Evolutionary conservation across 2,888 invertebrate genomes (phyloP).

Genomic region (Hybos culiciformis): DNA sequence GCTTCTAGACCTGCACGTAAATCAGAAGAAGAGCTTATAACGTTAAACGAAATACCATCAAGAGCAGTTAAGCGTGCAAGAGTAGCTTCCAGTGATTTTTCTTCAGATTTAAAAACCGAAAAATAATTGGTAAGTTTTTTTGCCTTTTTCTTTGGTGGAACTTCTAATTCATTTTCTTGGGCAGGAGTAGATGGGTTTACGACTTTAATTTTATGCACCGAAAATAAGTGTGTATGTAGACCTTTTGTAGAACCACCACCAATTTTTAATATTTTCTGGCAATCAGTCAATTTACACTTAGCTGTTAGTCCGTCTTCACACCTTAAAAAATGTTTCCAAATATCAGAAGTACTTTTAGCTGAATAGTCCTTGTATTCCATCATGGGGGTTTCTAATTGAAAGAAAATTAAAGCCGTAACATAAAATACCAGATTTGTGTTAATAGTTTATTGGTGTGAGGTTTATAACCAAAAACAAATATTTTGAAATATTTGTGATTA

Average conservation of each 20-base stretch:
- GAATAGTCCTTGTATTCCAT: neutral
- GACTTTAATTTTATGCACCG: neutral
- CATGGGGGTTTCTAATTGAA: too few relatives aligned
- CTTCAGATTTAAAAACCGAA: neutral
- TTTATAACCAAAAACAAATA: too few relatives aligned
- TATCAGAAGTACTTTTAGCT: neutral
- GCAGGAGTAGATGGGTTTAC: neutral
- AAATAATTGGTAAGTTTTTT: constrained; percentile 1
- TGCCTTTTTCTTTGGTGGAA: neutral
- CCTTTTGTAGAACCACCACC: neutral
- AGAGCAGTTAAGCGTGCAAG: neutral
- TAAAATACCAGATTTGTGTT: too few relatives aligned
- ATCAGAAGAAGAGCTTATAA: constrained; percentile 2
- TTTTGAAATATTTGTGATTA: too few relatives aligned
- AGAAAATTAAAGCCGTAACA: too few relatives aligned
- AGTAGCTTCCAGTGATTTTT: neutral
- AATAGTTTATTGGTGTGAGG: too few relatives aligned
- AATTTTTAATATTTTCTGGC: neutral
- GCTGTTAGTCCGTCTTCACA: neutral
- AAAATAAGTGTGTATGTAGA: neutral
- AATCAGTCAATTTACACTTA: neutral
- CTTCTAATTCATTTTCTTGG: neutral
- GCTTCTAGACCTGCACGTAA: neutral
- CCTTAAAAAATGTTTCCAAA: neutral
- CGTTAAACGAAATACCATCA: constrained; percentile 3